A percentile compares a stretch with the other conserved stretches of the same genome.
phyloP scores from a whole-genome alignment of 2,797 vertebrate genomes.

The Lithobates sylvaticus region DNA sequence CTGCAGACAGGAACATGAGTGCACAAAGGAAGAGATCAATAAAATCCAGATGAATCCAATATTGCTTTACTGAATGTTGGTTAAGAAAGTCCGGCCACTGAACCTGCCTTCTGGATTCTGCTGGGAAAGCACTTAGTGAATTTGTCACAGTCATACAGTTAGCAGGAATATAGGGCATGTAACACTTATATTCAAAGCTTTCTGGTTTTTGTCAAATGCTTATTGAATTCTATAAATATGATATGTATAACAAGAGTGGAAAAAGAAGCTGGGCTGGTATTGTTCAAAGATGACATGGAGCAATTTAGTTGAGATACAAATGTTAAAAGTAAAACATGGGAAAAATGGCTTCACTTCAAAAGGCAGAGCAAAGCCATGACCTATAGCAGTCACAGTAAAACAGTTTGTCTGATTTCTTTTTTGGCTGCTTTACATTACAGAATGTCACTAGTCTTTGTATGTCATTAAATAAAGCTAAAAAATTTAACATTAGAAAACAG shows the following conservation, averaged over 20 bases:
- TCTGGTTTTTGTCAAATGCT: conserved; percentile 43
- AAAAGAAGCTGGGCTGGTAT: conserved; percentile 29
- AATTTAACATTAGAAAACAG: background rate
- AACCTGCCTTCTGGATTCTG: conserved; percentile 33
- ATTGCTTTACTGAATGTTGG: conserved; percentile 29
- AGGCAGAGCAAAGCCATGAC: background rate
- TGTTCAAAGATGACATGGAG: conserved; percentile 43
- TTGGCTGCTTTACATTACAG: background rate
- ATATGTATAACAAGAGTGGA: conserved; percentile 5
- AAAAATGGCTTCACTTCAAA: background rate
- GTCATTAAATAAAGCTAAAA: background rate
- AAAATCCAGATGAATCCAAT: conserved; percentile 60
- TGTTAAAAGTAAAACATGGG: conserved; percentile 22
- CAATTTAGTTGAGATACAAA: background rate
- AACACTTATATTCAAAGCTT: conserved; percentile 28
- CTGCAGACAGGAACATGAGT: conserved; percentile 36
- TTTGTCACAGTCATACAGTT: conserved; percentile 50
- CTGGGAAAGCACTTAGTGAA: conserved; percentile 45
- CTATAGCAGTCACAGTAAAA: background rate
- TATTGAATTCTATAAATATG: conserved; percentile 36
- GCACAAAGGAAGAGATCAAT: conserved; percentile 58
- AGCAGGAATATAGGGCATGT: conserved; percentile 25
- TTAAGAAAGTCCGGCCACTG: conserved; percentile 37
- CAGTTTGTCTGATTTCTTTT: background rate
- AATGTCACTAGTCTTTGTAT: background rate